phyloP scores from a whole-genome alignment of 37 sponge, comb jelly and placozoan genomes.

The Ianthella basta region DNA sequence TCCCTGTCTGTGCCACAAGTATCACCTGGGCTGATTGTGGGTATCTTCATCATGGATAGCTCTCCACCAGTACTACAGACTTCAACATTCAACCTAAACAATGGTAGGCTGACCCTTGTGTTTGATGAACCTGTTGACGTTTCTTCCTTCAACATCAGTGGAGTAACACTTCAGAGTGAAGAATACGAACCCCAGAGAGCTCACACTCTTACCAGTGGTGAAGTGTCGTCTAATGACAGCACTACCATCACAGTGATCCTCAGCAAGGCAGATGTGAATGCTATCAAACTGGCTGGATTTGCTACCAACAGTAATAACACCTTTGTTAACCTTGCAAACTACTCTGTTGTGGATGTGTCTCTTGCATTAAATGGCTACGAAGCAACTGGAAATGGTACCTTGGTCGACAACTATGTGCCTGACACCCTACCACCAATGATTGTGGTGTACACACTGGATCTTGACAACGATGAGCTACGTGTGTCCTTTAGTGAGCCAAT shows the following conservation, averaged over 20 bases:
- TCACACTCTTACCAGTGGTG: constrained; percentile 63
- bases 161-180: constrained; percentile 59
- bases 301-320: constrained; percentile 53
- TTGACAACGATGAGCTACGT: constrained; percentile 42
- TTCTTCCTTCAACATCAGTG: constrained; percentile 44
- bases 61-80: constrained; percentile 50
- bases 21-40: constrained; percentile 79
- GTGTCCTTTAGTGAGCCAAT: constrained; percentile 85
- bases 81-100: constrained; percentile 70
- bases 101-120: constrained; percentile 61
- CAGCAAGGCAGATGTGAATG: constrained; percentile 56
- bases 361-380: constrained; percentile 13
- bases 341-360: constrained; percentile 68
- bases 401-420: neutral
- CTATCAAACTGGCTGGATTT: constrained; percentile 57
- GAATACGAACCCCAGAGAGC: neutral
- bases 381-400: constrained; percentile 22
- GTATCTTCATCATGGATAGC: constrained; percentile 49
- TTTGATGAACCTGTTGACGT: constrained; percentile 82
- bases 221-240: constrained; percentile 13
- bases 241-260: constrained; percentile 42
- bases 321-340: constrained; percentile 43
- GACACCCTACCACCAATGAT: constrained; percentile 75
- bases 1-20: constrained; percentile 46
- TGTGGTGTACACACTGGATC: constrained; percentile 47